These are phyloP conservation scores for Lanistes nyassanus DNA, from an alignment of 1,140 invertebrate genomes.

Conservation along the genomic window DNA sequence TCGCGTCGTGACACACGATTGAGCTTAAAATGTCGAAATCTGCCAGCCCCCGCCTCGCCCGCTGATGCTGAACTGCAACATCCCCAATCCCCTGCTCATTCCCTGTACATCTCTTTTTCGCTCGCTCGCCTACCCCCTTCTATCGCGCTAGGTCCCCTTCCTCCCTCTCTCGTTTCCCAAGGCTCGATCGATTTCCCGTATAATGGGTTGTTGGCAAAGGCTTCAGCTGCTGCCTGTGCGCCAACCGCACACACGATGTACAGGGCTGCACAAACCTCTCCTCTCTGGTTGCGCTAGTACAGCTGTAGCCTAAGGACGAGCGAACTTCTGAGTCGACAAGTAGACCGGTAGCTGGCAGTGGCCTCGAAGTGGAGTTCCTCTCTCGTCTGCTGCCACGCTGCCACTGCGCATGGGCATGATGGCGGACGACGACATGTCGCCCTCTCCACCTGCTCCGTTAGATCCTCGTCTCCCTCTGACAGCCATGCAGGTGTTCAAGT, in stretches of 20 bases:
- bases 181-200: not conserved
- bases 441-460: conserved; percentile 49
- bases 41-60: not conserved
- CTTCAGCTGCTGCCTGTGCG: not conserved
- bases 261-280: not conserved
- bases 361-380: conserved; percentile 1
- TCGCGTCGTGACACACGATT: not conserved
- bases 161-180: not conserved
- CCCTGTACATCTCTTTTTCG: not conserved
- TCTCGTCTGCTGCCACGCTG: not conserved
- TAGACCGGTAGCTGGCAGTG: not conserved
- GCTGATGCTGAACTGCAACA: no score
- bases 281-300: not conserved
- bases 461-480: conserved; percentile 58
- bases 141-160: not conserved
- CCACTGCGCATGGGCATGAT: conserved; percentile 21
- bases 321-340: not conserved
- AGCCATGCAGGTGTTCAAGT: conserved; percentile 60
- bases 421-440: conserved; percentile 33
- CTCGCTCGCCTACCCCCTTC: not conserved
- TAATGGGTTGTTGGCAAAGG: not conserved
- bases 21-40: not conserved
- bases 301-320: not conserved
- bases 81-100: not conserved
- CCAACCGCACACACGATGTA: not conserved